A percentile compares a stretch with the other conserved stretches of the same genome.
Conservation (phyloP, 1,140 invertebrate species). For the Polypedilum pembai region DNA sequence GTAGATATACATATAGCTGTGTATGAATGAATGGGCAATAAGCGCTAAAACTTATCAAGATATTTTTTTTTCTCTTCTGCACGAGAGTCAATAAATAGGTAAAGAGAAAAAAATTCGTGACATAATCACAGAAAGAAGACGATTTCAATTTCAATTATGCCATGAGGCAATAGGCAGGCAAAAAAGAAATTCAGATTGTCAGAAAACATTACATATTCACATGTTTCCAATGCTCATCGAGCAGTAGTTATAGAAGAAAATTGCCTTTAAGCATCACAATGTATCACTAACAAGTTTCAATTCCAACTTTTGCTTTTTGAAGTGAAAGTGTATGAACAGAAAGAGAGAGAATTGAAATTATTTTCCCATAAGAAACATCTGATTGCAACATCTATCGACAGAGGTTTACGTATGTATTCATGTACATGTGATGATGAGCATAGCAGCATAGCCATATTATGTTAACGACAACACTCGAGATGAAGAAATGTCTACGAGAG, state of each 20-base stretch:
- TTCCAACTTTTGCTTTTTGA: not conserved
- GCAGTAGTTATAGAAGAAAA: not conserved
- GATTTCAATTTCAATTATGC: too few relatives aligned
- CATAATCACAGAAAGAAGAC: too few relatives aligned
- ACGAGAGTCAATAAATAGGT: too few relatives aligned
- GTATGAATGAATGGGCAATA: too few relatives aligned
- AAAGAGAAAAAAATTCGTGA: too few relatives aligned
- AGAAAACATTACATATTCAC: not conserved
- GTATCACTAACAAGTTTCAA: not conserved
- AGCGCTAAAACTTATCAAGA: too few relatives aligned
- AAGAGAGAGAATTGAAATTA: not conserved
- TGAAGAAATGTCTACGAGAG: not conserved
- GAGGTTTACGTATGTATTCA: not conserved
- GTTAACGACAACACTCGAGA: not conserved
- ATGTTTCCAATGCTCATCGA: not conserved
- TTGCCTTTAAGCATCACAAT: not conserved
- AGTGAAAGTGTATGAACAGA: not conserved
- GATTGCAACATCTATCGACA: not conserved
- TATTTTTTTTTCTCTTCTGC: too few relatives aligned
- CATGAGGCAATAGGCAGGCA: too few relatives aligned
- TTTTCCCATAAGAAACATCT: conserved; percentile 18
- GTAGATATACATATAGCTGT: too few relatives aligned
- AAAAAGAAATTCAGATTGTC: not conserved
- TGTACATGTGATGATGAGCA: not conserved
- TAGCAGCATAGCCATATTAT: not conserved